A percentile compares a stretch with the other conserved stretches of the same genome.
These are phyloP conservation scores for Hydropsyche tenuis DNA, from an alignment of 1,140 invertebrate genomes.

Conservation along the genomic window DNA sequence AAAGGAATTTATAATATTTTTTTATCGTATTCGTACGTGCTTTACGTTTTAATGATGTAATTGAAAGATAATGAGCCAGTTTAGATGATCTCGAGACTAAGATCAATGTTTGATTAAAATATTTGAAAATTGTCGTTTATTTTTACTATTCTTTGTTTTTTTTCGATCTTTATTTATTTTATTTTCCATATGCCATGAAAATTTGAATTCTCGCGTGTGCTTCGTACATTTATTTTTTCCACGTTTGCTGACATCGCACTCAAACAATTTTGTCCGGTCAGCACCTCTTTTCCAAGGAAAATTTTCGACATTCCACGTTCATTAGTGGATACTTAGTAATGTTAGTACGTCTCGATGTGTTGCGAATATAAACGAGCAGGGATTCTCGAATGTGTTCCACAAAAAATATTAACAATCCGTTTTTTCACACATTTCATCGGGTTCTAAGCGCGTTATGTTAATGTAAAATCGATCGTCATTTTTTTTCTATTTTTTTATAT, in stretches of 20 bases:
- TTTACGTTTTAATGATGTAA: no score
- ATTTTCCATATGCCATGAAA: neutral
- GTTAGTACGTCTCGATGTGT: slow-evolving; percentile 26
- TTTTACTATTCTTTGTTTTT: neutral
- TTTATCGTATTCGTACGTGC: neutral
- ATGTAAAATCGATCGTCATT: no score
- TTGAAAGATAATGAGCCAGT: no score
- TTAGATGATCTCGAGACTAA: no score
- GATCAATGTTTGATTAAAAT: neutral
- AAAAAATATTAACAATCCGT: neutral
- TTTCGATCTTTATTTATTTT: neutral
- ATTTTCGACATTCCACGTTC: slow-evolving; percentile 32
- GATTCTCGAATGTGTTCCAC: neutral
- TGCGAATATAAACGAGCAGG: slow-evolving; percentile 29
- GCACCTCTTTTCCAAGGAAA: slow-evolving; percentile 29
- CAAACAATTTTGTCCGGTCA: slow-evolving; percentile 21
- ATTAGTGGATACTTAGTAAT: slow-evolving; percentile 26
- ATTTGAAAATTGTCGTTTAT: neutral
- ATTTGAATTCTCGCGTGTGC: no score
- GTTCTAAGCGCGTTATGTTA: no score
- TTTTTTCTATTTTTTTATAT: neutral
- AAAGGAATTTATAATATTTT: neutral
- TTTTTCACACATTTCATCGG: neutral
- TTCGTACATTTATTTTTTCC: neutral
- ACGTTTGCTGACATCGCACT: slow-evolving; percentile 7